Evolutionary conservation across 2,888 invertebrate species (phyloP).

Genomic region (Tyria jacobaeae): DNA sequence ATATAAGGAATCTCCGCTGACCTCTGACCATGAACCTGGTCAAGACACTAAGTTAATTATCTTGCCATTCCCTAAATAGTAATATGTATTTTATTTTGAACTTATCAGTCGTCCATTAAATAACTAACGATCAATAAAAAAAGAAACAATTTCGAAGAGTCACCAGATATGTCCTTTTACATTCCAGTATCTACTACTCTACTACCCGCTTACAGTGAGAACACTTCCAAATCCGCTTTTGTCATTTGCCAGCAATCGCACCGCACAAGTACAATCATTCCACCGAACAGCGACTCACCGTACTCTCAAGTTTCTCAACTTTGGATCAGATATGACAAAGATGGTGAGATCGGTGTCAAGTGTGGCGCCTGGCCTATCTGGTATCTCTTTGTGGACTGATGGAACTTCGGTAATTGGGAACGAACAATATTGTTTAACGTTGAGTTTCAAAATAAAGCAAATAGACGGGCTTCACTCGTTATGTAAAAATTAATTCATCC

Average conservation of each 20-base stretch:
- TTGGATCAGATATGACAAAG: conserved; percentile 75
- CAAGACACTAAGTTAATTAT: too few relatives aligned
- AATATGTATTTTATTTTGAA: too few relatives aligned
- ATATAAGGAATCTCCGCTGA: too few relatives aligned
- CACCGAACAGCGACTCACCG: conserved; percentile 35
- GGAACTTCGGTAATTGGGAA: conserved; percentile 10
- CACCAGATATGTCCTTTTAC: too few relatives aligned
- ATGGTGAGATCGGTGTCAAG: conserved; percentile 66
- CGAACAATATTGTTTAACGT: not conserved
- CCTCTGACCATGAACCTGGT: too few relatives aligned
- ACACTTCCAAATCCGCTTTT: not conserved
- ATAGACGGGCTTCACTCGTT: too few relatives aligned
- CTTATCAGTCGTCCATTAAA: too few relatives aligned
- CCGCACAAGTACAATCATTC: conserved; percentile 5
- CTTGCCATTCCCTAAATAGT: too few relatives aligned
- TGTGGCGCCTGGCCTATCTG: conserved; percentile 60
- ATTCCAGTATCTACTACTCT: not conserved
- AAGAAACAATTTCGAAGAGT: too few relatives aligned
- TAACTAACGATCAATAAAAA: too few relatives aligned
- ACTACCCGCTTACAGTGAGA: not conserved
- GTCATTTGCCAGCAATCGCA: conserved; percentile 25
- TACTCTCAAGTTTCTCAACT: conserved; percentile 67
- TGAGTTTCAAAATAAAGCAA: not conserved
- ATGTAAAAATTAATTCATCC: too few relatives aligned
- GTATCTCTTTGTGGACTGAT: conserved; percentile 38